Evolutionary conservation across 2,888 invertebrate genomes (phyloP), one percentile per base, ranked within the genome.

Genomic region (Tenthredo livida): DNA sequence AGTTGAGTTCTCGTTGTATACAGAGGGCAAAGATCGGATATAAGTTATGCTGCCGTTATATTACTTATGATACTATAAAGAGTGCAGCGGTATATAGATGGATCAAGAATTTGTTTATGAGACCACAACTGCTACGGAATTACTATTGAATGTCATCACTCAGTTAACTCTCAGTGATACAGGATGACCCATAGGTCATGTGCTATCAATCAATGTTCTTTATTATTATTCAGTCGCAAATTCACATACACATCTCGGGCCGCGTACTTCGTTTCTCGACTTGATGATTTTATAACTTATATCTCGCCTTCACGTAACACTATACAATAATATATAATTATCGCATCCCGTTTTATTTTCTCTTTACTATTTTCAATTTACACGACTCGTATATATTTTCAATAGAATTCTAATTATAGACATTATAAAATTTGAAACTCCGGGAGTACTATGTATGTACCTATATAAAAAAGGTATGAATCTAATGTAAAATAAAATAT

Each of bases 181-280:
- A n/a, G 67, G 37, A 29, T 50, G 83, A 83, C 83, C 83, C 83
- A 29, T 37, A 29, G 67, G 83, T 70, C 83, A 65, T 25, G 15
- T 73, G 83, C 67, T 70, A 70, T 83, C 83, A 83, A 83, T 83
- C 67, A 83, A 83, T 83, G 83, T 67, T 70, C 47, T 47, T 77
- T 29, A 73, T 50, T 50, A 50, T 61, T 61, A 70, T 83, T 65
- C 47, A 83, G 83, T 83, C 47, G 83, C 50, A 29, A 67, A 37
- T 83, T 83, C 54, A 80, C 50, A 33, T 70, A 47, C 17, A 47
- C 67, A 83, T 37, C 21, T 40, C 33, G 2, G 25, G 10, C 10
- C 25, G 2, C 61, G 61, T 61, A 61, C 58, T 21, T 25, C 65
- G 29, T 65, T 29, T 67, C 33, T 67, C 21, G 67, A 67, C 67